Conservation (phyloP, 2,797 vertebrate genomes). For the Gobionotothen gibberifrons region DNA sequence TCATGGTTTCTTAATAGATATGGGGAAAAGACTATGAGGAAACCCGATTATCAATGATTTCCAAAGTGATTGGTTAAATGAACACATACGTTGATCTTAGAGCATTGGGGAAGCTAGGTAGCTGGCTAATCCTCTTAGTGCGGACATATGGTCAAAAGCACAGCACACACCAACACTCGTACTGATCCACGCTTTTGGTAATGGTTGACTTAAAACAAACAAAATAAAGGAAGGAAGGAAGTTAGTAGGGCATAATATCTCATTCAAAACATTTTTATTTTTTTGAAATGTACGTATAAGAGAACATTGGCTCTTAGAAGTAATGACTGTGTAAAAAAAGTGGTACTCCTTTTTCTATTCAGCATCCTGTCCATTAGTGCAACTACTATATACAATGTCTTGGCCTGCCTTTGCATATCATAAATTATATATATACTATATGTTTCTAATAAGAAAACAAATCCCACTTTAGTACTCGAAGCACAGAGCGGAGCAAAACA, state of each 20-base stretch:
- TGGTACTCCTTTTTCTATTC: neutral
- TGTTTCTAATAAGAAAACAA: neutral
- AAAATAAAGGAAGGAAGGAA: neutral
- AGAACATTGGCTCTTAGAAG: neutral
- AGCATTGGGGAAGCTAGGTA: conserved; percentile 52
- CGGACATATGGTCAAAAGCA: conserved; percentile 77
- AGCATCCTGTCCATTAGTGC: neutral
- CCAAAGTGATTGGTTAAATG: conserved; percentile 50
- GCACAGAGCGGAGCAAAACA: neutral
- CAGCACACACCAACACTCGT: conserved; percentile 50
- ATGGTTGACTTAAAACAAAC: conserved; percentile 59
- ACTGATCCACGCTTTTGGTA: conserved; percentile 63
- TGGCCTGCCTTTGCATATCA: neutral
- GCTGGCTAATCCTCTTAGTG: conserved; percentile 78
- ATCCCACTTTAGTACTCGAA: neutral
- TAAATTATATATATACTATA: neutral
- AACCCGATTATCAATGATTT: conserved; percentile 39
- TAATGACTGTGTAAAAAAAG: neutral
- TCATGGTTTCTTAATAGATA: conserved; percentile 3
- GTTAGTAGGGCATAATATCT: neutral
- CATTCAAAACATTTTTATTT: neutral
- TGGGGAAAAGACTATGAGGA: conserved; percentile 19
- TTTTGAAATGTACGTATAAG: neutral
- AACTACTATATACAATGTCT: neutral
- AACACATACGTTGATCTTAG: conserved; percentile 47